Conservation (phyloP, 2,797 vertebrate species). For the Urosaurus nigricauda region DNA sequence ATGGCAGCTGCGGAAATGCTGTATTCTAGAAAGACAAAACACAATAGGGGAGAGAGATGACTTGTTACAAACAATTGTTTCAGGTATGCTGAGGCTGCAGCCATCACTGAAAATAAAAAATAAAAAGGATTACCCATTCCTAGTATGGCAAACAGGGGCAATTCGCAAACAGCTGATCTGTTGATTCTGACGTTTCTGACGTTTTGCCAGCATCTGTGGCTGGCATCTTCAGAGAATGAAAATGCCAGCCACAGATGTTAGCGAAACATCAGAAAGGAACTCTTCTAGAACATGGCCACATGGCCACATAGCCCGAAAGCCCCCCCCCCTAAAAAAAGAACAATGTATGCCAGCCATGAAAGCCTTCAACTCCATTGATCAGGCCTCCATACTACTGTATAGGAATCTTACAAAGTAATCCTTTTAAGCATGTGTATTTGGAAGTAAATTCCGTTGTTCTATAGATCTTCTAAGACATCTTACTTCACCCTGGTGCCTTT, state of each 20-base stretch:
- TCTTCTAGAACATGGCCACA: no score
- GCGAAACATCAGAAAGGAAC: no score
- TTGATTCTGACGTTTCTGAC: no score
- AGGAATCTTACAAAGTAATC: background rate
- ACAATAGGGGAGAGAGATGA: background rate
- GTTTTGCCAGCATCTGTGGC: no score
- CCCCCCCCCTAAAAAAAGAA: no score
- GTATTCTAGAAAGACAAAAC: conserved; percentile 84
- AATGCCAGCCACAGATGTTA: no score
- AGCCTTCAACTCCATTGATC: background rate
- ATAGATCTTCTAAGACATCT: background rate
- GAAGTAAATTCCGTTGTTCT: background rate
- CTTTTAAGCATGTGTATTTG: background rate
- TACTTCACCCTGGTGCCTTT: background rate
- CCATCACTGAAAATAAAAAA: background rate
- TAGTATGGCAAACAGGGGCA: no score
- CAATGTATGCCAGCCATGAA: background rate
- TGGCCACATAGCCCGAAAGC: no score
- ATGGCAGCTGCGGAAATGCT: conserved; percentile 97
- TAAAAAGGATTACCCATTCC: background rate
- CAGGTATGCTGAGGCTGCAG: background rate
- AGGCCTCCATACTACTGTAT: background rate
- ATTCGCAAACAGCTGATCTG: no score
- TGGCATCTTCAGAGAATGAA: no score
- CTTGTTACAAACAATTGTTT: background rate